These are phyloP conservation scores for Ctenosaura bakeri DNA, from an alignment of 2,797 vertebrate species.

Conservation along the genomic window DNA sequence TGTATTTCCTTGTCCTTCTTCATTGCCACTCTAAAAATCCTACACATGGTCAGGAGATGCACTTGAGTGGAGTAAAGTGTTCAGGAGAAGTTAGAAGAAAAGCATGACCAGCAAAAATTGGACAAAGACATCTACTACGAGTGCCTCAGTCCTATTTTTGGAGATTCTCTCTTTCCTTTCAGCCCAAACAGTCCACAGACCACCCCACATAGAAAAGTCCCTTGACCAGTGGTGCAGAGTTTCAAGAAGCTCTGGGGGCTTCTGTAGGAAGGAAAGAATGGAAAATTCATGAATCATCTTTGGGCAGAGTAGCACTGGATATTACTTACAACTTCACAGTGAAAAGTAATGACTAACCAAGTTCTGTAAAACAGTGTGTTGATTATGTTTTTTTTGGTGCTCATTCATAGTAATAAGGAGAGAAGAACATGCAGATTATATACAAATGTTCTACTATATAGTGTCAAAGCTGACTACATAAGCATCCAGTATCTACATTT, in stretches of 20 bases:
- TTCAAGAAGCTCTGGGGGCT: too few relatives aligned
- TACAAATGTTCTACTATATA: neutral
- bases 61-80: neutral
- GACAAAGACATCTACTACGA: neutral
- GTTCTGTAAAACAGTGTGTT: neutral
- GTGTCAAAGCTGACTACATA: neutral
- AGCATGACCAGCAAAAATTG: neutral
- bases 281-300: too few relatives aligned
- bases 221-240: too few relatives aligned
- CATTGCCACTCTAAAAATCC: neutral
- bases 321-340: neutral
- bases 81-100: neutral
- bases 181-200: too few relatives aligned
- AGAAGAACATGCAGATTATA: neutral
- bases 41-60: neutral
- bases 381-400: neutral
- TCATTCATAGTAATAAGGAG: slow-evolving; percentile 15
- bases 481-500: neutral
- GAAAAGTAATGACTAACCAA: neutral
- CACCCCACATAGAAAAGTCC: too few relatives aligned
- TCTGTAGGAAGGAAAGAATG: too few relatives aligned
- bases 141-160: neutral
- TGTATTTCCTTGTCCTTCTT: neutral
- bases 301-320: neutral
- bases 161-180: neutral